These are phyloP conservation scores for Syngnathus scovelli DNA, from an alignment of 2,113 vertebrate species.

Conservation along the genomic window DNA sequence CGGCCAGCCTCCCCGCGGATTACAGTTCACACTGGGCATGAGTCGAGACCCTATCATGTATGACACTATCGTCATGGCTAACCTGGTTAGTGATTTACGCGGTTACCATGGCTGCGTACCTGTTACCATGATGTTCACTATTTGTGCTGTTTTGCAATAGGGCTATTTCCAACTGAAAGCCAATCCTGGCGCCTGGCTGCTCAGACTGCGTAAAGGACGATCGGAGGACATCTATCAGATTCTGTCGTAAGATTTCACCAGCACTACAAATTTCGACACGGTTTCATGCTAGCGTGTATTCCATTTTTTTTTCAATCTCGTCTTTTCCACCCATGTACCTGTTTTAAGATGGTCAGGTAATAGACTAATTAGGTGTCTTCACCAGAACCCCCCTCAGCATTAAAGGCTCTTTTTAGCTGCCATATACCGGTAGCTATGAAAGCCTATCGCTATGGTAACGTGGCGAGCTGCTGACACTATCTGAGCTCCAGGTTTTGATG, in stretches of 20 bases:
- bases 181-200: conserved; percentile 89
- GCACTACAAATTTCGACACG: background rate
- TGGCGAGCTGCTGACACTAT: conserved; percentile 58
- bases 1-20: conserved; percentile 83
- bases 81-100: conserved; percentile 76
- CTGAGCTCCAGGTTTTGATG: conserved; percentile 60
- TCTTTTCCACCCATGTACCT: background rate
- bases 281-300: background rate
- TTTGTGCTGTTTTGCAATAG: conserved; percentile 53
- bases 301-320: background rate
- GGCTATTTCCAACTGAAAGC: conserved; percentile 98
- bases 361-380: conserved; percentile 32
- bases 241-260: conserved; percentile 76
- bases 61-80: conserved; percentile 97
- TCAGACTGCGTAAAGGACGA: conserved; percentile 86
- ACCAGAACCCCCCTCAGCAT: conserved; percentile 24
- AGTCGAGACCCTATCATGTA: conserved; percentile 77
- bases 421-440: conserved; percentile 40
- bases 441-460: conserved; percentile 63
- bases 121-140: background rate
- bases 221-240: conserved; percentile 91
- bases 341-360: conserved; percentile 13
- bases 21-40: conserved; percentile 92
- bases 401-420: conserved; percentile 42
- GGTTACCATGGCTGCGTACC: background rate